Evolutionary conservation across 2,888 invertebrate genomes (phyloP).

Genomic region (Isotomurus palustris): DNA sequence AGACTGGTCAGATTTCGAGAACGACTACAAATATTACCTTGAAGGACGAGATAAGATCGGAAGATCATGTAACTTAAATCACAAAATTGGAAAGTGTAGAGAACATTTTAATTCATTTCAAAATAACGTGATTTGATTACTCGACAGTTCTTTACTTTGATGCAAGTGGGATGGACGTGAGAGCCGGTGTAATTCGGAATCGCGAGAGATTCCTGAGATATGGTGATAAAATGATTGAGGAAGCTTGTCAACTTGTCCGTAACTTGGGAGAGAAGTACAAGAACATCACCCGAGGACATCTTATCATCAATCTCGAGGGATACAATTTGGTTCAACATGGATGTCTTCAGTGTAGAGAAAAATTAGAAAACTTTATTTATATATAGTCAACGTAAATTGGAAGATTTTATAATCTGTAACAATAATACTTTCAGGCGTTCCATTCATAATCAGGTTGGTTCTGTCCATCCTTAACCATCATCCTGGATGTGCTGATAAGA

Average conservation of each 20-base stretch:
- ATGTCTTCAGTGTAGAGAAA: slow-evolving; percentile 15
- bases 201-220: neutral
- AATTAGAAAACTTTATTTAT: neutral
- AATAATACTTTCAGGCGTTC: slow-evolving; percentile 8
- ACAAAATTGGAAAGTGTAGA: no score
- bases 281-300: slow-evolving; percentile 17
- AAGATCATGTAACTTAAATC: slow-evolving; percentile 19
- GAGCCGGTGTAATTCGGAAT: neutral
- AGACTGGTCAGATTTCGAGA: slow-evolving; percentile 19
- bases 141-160: neutral
- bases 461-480: slow-evolving; percentile 15
- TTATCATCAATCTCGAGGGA: slow-evolving; percentile 19
- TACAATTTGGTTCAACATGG: slow-evolving; percentile 21
- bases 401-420: neutral
- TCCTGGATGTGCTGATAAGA: slow-evolving; percentile 17
- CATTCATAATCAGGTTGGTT: slow-evolving; percentile 17
- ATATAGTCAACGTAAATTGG: no score
- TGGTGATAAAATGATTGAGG: neutral
- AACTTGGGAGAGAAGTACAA: neutral
- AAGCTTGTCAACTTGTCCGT: neutral
- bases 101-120: no score
- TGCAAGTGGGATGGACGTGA: neutral
- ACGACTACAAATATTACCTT: slow-evolving; percentile 15
- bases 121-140: no score
- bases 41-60: slow-evolving; percentile 19